Conservation (phyloP, 2,113 vertebrate genomes). For the Poecilia latipinna region DNA sequence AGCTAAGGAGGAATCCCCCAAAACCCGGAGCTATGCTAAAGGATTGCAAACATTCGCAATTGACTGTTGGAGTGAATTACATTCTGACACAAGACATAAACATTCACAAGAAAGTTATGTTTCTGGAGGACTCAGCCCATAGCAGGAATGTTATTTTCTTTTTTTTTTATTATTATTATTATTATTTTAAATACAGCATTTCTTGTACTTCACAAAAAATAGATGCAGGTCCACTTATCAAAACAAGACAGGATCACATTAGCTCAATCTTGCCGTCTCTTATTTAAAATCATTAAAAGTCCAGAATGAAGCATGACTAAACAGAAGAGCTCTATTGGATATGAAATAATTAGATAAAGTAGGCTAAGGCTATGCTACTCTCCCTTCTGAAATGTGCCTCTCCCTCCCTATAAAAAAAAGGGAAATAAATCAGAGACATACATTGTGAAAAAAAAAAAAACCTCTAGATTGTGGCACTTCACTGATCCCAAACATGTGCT, state of each 20-base stretch:
- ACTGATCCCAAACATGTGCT: conserved; percentile 78
- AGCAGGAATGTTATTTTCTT: not conserved
- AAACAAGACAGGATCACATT: conserved; percentile 13
- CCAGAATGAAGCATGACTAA: conserved; percentile 50
- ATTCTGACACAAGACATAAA: conserved; percentile 9
- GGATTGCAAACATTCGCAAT: conserved; percentile 24
- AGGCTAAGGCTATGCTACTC: conserved; percentile 27
- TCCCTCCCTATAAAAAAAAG: conserved; percentile 63
- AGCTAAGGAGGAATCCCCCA: conserved; percentile 23
- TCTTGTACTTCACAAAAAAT: not conserved
- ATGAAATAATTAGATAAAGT: conserved; percentile 49
- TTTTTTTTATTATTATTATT: not conserved
- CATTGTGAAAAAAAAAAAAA: conserved; percentile 48
- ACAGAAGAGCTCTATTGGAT: conserved; percentile 35
- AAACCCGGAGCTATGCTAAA: conserved; percentile 4
- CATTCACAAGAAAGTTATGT: not conserved
- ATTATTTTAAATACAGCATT: not conserved
- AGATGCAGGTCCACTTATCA: not conserved
- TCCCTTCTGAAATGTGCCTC: conserved; percentile 31
- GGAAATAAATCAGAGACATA: conserved; percentile 75
- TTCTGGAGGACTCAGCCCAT: not conserved
- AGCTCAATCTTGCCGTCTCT: conserved; percentile 9
- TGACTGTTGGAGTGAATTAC: not conserved
- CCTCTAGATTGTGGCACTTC: conserved; percentile 70
- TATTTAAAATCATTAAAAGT: conserved; percentile 40